Evolutionary conservation across 2,888 invertebrate genomes (phyloP), one percentile per base, ranked within the genome.

Genomic region (Smittia sp.): DNA sequence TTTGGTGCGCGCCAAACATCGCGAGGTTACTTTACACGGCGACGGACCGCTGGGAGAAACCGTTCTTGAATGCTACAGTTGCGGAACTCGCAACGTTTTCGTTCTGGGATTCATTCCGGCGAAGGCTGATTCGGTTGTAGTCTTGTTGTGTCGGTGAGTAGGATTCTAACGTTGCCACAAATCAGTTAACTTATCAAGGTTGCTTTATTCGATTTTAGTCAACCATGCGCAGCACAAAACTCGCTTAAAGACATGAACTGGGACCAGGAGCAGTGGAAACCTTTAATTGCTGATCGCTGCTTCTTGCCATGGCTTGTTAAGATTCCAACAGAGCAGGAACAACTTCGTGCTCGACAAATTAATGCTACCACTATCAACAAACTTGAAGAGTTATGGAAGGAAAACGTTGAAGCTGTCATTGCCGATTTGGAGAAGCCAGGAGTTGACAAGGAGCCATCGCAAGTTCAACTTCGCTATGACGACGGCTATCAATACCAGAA

Each of bases 401-500:
- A 98, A 77, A 98, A 98, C 79, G 93, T 96, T 4, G 96, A 98
- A 78, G 98, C 99, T 0, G 96, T 96, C 6, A 93, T 99, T 79
- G 97, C 98, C 82, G 99, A 99, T 83, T 85, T 99, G 75, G 98
- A 98, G 80, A 96, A 97, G 79, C 98, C 98, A 0, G 98, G 98
- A 0, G 93, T 98, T 0, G 98, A 98, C 80, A 96, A 97, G 78
- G 98, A 99, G 80, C 98, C 98, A 0, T 94, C 98, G 79, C 97
- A 96, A 75, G 83, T 83, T 22, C 74, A 82, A 67, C 74, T 85
- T 74, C 88, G 97, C 76, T 99, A 99, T 80, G 98, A 98, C 82
- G 98, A 99, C 85, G 99, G 98, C 9, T 98, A 97, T 82, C 98
- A 99, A 81, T 99, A 99, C 80, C 96, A 97, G 81, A 96, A 97